Base-by-base conservation (phyloP, 2,888 invertebrate genomes). In the Keiferia lycopersicella region DNA sequence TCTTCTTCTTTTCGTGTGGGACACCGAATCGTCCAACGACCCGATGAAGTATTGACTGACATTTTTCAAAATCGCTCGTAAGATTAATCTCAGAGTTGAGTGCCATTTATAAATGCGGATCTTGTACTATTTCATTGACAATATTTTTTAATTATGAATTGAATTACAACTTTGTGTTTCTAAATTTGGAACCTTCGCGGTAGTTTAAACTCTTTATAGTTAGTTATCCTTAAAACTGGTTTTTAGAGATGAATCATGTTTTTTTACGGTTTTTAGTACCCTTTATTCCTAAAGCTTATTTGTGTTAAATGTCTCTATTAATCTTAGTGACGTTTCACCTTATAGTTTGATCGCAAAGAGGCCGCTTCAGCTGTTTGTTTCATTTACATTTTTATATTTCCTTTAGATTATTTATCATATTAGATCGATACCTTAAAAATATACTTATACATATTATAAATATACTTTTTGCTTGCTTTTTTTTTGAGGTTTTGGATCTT, bases 221-320 rank as follows among this genome's bases (percentile, higher is more conserved):
- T 8, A 8, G 34, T 34, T 34, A 34, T 34, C 8, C 1, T 34
- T 10, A 8, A 34, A 34, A 34, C 34, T 34, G 34, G 6, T 34
- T 34, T 34, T 34, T 34, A 34, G 7, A 1, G 6, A 34, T 8
- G 10, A 34, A 34, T 16, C 16, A 4, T 51, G 10, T 26, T 26
- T 26, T 26, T n/a, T n/a, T n/a, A n/a, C n/a, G 20, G 4, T n/a
- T 56, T 56, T n/a, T 34, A 16, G 34, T n/a, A 30, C 56, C 34
- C 56, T 56, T 10, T 56, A 56, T 56, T 16, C 4, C 16, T 26
- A 56, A 85, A 78, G 78, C 81, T 81, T 83, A 87, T 86, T 86
- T 86, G 80, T 79, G 80, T 84, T 85, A 88, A 61, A 89, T 86
- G 82, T 87, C 87, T 89, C 73, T 82, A 88, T 90, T 84, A 86